phyloP scores from a whole-genome alignment of 2,888 invertebrate genomes.

The Heliconius erato region DNA sequence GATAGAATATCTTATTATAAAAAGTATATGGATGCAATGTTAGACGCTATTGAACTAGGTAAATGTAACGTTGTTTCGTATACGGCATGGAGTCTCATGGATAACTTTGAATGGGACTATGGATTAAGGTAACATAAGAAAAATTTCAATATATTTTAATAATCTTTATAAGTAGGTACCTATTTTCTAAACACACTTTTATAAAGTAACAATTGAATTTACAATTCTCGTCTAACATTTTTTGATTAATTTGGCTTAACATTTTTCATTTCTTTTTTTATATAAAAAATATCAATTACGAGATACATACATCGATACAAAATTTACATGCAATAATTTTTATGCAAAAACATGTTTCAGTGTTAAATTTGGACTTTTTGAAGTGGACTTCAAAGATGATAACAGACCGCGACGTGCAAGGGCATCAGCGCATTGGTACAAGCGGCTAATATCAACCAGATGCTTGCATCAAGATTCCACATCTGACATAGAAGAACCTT shows the following conservation, averaged over 20 bases:
- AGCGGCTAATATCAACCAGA: conserved; percentile 60
- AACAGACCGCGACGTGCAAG: conserved; percentile 62
- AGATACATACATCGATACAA: no score
- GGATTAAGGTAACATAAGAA: conserved; percentile 59
- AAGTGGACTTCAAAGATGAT: conserved; percentile 68
- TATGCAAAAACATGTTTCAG: conserved; percentile 56
- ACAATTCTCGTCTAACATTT: no score
- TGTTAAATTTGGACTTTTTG: conserved; percentile 72
- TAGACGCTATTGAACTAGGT: conserved; percentile 68
- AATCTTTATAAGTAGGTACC: no score
- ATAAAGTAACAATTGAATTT: no score
- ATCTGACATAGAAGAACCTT: conserved; percentile 53
- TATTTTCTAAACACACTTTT: no score
- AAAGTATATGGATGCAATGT: conserved; percentile 64
- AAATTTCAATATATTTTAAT: no score
- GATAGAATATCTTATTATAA: conserved; percentile 74
- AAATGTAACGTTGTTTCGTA: conserved; percentile 67
- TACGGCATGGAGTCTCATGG: conserved; percentile 77
- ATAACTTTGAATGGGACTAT: conserved; percentile 73
- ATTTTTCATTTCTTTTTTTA: no score
- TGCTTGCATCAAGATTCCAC: conserved; percentile 57
- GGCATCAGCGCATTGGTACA: conserved; percentile 70
- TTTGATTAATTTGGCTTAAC: no score
- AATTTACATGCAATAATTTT: background rate
- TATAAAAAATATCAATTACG: no score